These are phyloP conservation scores for Lates japonicus DNA, from an alignment of 2,797 vertebrate genomes.

Conservation along the genomic window DNA sequence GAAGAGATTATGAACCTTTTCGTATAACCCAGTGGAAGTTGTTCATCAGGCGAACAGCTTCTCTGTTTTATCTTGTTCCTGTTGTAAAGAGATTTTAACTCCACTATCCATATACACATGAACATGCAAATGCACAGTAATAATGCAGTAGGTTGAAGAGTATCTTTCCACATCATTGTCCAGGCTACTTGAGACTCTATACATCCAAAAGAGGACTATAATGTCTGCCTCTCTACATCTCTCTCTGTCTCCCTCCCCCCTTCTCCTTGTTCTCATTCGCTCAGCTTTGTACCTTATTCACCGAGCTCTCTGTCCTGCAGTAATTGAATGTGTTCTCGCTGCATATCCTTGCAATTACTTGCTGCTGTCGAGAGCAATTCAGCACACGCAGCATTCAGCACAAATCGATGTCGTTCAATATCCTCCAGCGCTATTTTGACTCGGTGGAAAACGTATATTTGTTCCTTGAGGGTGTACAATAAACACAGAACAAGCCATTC, in stretches of 20 bases:
- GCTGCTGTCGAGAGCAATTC: slow-evolving; percentile 59
- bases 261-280: slow-evolving; percentile 22
- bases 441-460: slow-evolving; percentile 38
- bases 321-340: slow-evolving; percentile 71
- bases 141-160: not conserved
- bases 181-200: slow-evolving; percentile 9
- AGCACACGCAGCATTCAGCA: slow-evolving; percentile 57
- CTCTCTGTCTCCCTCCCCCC: not conserved
- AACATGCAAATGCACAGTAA: not conserved
- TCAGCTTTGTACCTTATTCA: slow-evolving; percentile 38
- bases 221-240: not conserved
- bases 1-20: not conserved
- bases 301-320: slow-evolving; percentile 60
- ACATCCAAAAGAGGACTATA: slow-evolving; percentile 8
- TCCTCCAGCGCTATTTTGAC: slow-evolving; percentile 40
- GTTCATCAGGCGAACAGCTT: not conserved
- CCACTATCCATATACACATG: not conserved
- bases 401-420: slow-evolving; percentile 58
- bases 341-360: slow-evolving; percentile 60
- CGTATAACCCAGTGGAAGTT: not conserved
- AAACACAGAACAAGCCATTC: slow-evolving; percentile 55
- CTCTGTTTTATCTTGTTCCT: not conserved
- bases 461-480: slow-evolving; percentile 42
- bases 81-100: not conserved
- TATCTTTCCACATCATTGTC: slow-evolving; percentile 8